Evolutionary conservation across 2,113 vertebrate genomes (phyloP), one percentile per base, ranked within the genome.

Genomic region (Eurypyga helias): DNA sequence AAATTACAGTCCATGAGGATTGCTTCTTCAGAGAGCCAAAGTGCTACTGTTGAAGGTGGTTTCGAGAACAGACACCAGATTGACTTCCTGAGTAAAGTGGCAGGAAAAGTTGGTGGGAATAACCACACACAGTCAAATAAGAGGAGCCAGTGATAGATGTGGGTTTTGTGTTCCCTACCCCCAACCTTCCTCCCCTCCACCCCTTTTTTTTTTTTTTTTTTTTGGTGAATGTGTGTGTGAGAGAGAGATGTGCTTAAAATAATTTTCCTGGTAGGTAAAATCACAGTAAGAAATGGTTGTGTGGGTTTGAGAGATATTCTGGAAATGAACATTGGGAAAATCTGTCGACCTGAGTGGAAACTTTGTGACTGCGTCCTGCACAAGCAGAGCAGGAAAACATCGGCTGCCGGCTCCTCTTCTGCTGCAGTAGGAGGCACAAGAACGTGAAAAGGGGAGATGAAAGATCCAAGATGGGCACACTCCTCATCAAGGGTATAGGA

Each of bases 321-420:
- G 62, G 45, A 83, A 93, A 58, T 58, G 11, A n/a, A 21, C 5
- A 1, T 52, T 43, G 18, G 15, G 38, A n/a, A 72, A 87, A 67
- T 13, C 13, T 55, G 33, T 51, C 89, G 65, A 33, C 20, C 11
- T 51, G 65, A 55, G 25, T 41, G 31, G 67, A 83, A 96, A 7
- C 3, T 4, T 57, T 1, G 0, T 24, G 36, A 75, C 33, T 0
- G 3, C 1, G 7, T 46, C 26, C 48, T 75, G n/a, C 26, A 36
- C 17, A 36, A n/a, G 36, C n/a, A n/a, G 73, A 51, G 26, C n/a
- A 69, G 41, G 33, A 69, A 10, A 72, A 23, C 33, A 20, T 46
- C 31, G 81, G 28, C 36, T 58, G 12, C 18, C 3, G 9, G 19
- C 3, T 49, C 21, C 36, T 76, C 52, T 57, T 91, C 31, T 41